A percentile compares a stretch with the other conserved stretches of the same genome.
Conservation (phyloP, 2,888 invertebrate genomes). For the Furcula furcula region DNA sequence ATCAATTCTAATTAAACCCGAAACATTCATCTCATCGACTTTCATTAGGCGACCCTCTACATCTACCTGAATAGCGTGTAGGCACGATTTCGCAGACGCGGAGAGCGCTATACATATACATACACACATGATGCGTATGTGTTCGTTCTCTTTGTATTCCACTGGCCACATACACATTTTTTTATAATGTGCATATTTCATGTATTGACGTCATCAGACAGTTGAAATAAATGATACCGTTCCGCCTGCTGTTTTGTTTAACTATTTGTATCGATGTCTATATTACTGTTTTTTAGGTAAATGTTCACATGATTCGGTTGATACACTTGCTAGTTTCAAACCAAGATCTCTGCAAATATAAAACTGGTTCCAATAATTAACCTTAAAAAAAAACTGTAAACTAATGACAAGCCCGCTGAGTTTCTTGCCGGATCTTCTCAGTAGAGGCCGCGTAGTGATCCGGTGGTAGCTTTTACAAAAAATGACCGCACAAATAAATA, state of each 20-base stretch:
- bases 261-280: not conserved
- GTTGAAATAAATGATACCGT: constrained; percentile 2
- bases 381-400: no score
- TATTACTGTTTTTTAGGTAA: not conserved
- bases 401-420: no score
- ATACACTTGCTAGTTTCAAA: no score
- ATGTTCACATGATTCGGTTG: not conserved
- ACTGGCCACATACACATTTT: constrained; percentile 9
- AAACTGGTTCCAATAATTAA: no score
- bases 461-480: no score
- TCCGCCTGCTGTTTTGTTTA: constrained; percentile 1
- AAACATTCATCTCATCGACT: constrained; percentile 64
- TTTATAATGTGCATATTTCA: constrained; percentile 5
- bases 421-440: no score
- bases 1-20: constrained; percentile 61
- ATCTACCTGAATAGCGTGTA: constrained; percentile 48
- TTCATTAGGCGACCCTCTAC: constrained; percentile 54
- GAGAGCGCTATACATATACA: constrained; percentile 15
- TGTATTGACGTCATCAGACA: constrained; percentile 2
- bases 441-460: no score
- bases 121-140: constrained; percentile 20
- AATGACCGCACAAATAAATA: not conserved
- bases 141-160: constrained; percentile 26
- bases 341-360: no score
- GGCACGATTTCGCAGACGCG: constrained; percentile 46